Evolutionary conservation across 64 coral and sea anemone genomes (phyloP).

Genomic region (Porites lutea): DNA sequence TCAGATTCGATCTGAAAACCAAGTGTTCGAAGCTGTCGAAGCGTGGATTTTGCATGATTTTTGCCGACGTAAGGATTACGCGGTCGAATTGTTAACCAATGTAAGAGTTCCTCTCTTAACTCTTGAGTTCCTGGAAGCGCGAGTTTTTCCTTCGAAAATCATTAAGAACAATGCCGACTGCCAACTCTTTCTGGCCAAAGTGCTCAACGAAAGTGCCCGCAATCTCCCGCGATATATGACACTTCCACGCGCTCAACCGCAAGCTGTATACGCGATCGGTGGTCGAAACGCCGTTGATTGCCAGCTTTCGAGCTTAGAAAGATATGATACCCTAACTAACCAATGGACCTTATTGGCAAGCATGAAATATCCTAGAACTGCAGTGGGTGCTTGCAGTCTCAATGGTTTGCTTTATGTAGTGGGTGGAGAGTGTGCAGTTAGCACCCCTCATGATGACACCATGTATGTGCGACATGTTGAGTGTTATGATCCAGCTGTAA

Average conservation of each 20-base stretch:
- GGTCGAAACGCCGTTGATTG: slow-evolving; percentile 94
- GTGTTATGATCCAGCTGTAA: slow-evolving; percentile 81
- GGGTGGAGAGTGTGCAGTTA: slow-evolving; percentile 95
- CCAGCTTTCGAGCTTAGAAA: slow-evolving; percentile 92
- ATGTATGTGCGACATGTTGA: slow-evolving; percentile 93
- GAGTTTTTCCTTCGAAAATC: slow-evolving; percentile 94
- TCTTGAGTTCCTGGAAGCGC: slow-evolving; percentile 91
- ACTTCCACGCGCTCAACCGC: slow-evolving; percentile 83
- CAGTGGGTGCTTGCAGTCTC: slow-evolving; percentile 88
- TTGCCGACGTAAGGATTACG: slow-evolving; percentile 66
- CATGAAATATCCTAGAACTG: slow-evolving; percentile 95
- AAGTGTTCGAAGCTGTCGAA: slow-evolving; percentile 97
- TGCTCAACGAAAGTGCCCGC: slow-evolving; percentile 84
- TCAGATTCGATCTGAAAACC: slow-evolving; percentile 94
- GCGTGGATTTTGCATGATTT: slow-evolving; percentile 88
- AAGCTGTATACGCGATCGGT: slow-evolving; percentile 93
- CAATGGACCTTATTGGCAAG: slow-evolving; percentile 85
- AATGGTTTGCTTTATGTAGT: slow-evolving; percentile 96
- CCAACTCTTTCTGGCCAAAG: slow-evolving; percentile 87
- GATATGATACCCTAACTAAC: slow-evolving; percentile 89
- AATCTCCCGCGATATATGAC: slow-evolving; percentile 96
- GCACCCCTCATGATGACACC: slow-evolving; percentile 88
- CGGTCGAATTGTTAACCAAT: slow-evolving; percentile 79
- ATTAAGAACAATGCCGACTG: slow-evolving; percentile 94
- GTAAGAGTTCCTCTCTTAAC: slow-evolving; percentile 88